phyloP scores from a whole-genome alignment of 2,113 vertebrate genomes.

The Reinhardtius hippoglossoides region DNA sequence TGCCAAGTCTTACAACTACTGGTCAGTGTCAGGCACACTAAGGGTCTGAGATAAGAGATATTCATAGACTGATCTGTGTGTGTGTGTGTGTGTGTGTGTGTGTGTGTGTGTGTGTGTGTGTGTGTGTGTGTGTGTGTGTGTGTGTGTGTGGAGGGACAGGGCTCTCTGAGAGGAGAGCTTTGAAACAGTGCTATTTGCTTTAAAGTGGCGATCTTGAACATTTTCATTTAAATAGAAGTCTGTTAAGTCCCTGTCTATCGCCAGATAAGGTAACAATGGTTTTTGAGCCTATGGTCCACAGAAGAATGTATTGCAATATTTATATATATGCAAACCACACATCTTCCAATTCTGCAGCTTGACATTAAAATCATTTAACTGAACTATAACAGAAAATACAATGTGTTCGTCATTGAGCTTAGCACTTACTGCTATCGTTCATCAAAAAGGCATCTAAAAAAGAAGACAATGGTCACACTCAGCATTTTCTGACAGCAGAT shows the following conservation, averaged over 20 bases:
- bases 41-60: conserved; percentile 20
- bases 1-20: conserved; percentile 12
- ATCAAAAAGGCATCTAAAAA: neutral
- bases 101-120: neutral
- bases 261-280: neutral
- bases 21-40: conserved; percentile 55
- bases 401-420: too few species aligned
- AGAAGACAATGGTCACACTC: neutral
- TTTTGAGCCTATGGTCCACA: neutral
- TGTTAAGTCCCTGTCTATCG: neutral
- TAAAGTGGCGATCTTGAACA: neutral
- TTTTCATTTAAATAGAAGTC: neutral
- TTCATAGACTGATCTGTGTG: conserved; percentile 13
- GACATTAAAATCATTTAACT: neutral
- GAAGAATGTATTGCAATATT: neutral
- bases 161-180: neutral
- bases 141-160: neutral
- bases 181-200: neutral
- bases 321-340: neutral
- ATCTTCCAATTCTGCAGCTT: neutral
- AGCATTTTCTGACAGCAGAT: neutral
- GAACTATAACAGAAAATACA: too few species aligned
- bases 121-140: conserved; percentile 20
- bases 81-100: too few species aligned
- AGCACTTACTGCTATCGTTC: too few species aligned